These are phyloP conservation scores for Oxytorus armatus DNA, from an alignment of 2,888 invertebrate species.

Conservation along the genomic window DNA sequence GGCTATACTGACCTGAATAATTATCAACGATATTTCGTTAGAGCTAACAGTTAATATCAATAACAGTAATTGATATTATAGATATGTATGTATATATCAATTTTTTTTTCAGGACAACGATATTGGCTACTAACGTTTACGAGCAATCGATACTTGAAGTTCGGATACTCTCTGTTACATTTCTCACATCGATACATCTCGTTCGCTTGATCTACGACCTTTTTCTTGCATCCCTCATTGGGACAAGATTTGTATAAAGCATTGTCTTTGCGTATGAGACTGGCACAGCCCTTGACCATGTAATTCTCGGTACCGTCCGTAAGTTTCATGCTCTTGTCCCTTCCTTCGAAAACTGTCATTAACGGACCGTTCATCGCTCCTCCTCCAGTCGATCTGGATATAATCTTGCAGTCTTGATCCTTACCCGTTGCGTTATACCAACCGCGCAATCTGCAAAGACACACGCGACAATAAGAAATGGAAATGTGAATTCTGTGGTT, in stretches of 20 bases:
- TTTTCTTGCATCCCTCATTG: constrained; percentile 96
- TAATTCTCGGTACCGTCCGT: constrained; percentile 94
- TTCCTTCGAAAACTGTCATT: constrained; percentile 91
- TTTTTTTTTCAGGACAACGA: neutral
- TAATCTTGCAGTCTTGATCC: constrained; percentile 87
- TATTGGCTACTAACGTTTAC: constrained; percentile 88
- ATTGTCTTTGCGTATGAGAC: constrained; percentile 92
- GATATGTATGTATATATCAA: too few species aligned
- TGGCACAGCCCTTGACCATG: constrained; percentile 91
- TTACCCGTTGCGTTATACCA: constrained; percentile 96
- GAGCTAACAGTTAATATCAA: too few species aligned
- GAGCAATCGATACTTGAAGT: constrained; percentile 94
- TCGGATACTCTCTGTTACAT: constrained; percentile 93
- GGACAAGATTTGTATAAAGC: constrained; percentile 97
- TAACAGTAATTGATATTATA: neutral
- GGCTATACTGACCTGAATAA: constrained; percentile 90
- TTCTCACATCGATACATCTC: constrained; percentile 97
- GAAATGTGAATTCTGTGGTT: too few species aligned
- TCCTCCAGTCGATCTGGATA: constrained; percentile 85
- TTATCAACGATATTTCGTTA: too few species aligned
- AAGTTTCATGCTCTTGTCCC: constrained; percentile 88
- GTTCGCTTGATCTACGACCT: constrained; percentile 94
- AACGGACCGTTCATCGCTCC: constrained; percentile 87
- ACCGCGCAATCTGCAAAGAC: constrained; percentile 87
- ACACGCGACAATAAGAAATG: too few species aligned